A percentile compares a stretch with the other conserved stretches of the same genome.
These are phyloP conservation scores for Varroa destructor DNA, from an alignment of 1,140 invertebrate genomes.

Conservation along the genomic window DNA sequence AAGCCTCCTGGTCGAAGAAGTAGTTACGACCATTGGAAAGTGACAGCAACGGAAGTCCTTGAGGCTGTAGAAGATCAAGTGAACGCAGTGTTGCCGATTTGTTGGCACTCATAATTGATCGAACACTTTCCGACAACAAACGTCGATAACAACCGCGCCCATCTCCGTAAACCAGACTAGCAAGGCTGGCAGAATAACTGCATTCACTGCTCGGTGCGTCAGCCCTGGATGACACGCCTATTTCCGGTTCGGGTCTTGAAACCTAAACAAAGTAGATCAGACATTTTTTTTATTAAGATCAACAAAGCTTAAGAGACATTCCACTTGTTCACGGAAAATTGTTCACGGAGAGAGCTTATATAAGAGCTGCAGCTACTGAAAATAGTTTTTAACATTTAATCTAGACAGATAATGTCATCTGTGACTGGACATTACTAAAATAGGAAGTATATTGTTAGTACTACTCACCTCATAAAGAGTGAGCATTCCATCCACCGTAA, in stretches of 20 bases:
- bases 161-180: conserved; percentile 1
- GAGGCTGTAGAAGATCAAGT: background rate
- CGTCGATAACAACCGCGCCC: conserved; percentile 35
- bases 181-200: conserved; percentile 1
- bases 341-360: too few relatives aligned
- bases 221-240: background rate
- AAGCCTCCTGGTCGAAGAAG: conserved; percentile 51
- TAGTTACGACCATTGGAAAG: conserved; percentile 55
- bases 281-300: too few relatives aligned
- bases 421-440: background rate
- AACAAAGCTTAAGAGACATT: too few relatives aligned
- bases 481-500: conserved; percentile 4
- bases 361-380: too few relatives aligned
- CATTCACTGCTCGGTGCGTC: background rate
- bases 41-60: conserved; percentile 50
- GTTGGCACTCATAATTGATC: conserved; percentile 41
- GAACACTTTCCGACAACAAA: conserved; percentile 46
- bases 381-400: background rate
- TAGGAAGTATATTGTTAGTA: background rate
- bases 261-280: too few relatives aligned
- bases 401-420: background rate
- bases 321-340: too few relatives aligned
- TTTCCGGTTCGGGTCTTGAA: conserved; percentile 25
- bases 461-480: too few relatives aligned
- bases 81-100: background rate